Percentiles rank a stretch among this genome's conserved stretches.
These are phyloP conservation scores for Siphamia tubifer DNA, from an alignment of 2,113 vertebrate species.

Conservation along the genomic window DNA sequence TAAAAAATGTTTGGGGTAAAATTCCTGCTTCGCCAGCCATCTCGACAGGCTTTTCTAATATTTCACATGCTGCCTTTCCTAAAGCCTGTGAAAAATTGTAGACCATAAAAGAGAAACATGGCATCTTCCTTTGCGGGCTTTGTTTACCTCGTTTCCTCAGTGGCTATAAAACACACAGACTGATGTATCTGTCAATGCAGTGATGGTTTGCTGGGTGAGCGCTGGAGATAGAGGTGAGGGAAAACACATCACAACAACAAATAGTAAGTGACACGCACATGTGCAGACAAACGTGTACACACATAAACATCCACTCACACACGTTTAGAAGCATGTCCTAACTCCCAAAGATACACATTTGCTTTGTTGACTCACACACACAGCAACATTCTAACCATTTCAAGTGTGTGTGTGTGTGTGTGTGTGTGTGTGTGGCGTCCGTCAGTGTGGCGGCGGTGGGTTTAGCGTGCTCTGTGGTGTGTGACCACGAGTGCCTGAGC, in stretches of 20 bases:
- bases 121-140: conserved; percentile 42
- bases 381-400: not conserved
- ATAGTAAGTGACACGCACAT: conserved; percentile 37
- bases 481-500: conserved; percentile 39
- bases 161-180: conserved; percentile 47
- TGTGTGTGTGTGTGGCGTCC: conserved; percentile 14
- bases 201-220: conserved; percentile 23
- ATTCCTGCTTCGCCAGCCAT: conserved; percentile 7
- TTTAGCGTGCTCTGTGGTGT: conserved; percentile 39
- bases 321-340: conserved; percentile 10
- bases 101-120: conserved; percentile 54
- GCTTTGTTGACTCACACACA: conserved; percentile 1
- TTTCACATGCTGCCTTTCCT: conserved; percentile 36
- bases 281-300: conserved; percentile 3
- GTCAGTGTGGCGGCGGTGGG: conserved; percentile 24
- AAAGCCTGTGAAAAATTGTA: conserved; percentile 30
- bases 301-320: conserved; percentile 5
- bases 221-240: conserved; percentile 12
- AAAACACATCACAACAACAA: conserved; percentile 44
- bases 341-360: conserved; percentile 17
- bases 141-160: conserved; percentile 52
- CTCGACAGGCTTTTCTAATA: conserved; percentile 4
- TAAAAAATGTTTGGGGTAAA: conserved; percentile 24
- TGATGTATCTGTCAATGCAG: conserved; percentile 40
- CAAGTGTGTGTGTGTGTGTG: conserved; percentile 1